These are phyloP conservation scores for Rhinoptilus africanus DNA, from an alignment of 2,113 vertebrate species.

Conservation along the genomic window DNA sequence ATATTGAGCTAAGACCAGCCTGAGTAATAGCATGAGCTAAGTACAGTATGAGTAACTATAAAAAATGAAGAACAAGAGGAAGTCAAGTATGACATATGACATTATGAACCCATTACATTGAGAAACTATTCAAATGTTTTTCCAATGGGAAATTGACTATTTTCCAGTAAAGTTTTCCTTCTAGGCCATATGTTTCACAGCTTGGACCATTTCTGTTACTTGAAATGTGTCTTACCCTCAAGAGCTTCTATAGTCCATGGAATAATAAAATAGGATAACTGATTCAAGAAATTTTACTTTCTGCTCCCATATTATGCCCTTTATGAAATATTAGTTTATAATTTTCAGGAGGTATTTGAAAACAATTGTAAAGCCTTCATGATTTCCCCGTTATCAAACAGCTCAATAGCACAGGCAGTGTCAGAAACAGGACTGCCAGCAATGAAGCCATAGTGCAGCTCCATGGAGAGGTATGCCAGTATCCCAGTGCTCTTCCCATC, in stretches of 20 bases:
- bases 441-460: background rate
- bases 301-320: background rate
- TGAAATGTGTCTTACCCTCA: conserved; percentile 32
- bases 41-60: background rate
- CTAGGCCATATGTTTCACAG: conserved; percentile 8
- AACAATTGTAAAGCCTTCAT: background rate
- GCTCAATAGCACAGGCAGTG: background rate
- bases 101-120: conserved; percentile 13
- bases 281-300: background rate
- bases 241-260: background rate
- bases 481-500: background rate
- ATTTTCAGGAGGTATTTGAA: background rate
- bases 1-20: background rate
- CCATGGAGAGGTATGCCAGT: background rate
- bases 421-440: background rate
- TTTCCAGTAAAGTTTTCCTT: conserved; percentile 35
- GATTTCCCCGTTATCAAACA: background rate
- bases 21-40: conserved; percentile 1
- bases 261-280: conserved; percentile 32
- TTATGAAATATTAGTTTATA: background rate
- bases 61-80: conserved; percentile 11
- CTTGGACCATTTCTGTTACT: background rate
- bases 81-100: background rate
- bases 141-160: background rate
- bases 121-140: conserved; percentile 11